Percentiles rank a stretch among this genome's conserved stretches.
phyloP scores from a whole-genome alignment of 2,888 invertebrate genomes.

The Cephalotes varians region DNA sequence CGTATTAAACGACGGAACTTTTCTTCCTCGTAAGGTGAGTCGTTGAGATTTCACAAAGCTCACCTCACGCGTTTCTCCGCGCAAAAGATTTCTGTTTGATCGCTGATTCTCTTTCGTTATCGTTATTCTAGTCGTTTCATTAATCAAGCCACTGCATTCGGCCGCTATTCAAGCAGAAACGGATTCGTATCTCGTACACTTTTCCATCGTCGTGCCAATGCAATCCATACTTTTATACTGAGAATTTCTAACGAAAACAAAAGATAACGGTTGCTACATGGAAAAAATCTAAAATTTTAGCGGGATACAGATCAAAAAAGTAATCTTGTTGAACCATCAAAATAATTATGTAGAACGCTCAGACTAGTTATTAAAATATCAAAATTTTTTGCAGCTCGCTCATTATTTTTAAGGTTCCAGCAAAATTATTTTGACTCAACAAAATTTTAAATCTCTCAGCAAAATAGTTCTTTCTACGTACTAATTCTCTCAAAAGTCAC shows the following conservation, averaged over 20 bases:
- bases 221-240: neutral
- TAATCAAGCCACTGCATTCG: slow-evolving; percentile 19
- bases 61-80: neutral
- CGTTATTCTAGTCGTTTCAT: slow-evolving; percentile 14
- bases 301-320: too few relatives aligned
- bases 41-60: slow-evolving; percentile 46
- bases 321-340: too few relatives aligned
- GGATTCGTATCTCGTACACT: neutral
- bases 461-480: too few relatives aligned
- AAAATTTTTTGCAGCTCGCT: too few relatives aligned
- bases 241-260: neutral
- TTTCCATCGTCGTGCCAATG: neutral
- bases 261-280: neutral
- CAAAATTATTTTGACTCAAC: too few relatives aligned
- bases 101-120: slow-evolving; percentile 45
- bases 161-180: neutral
- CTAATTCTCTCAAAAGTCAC: neutral
- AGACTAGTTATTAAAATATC: too few relatives aligned
- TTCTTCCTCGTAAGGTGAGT: slow-evolving; percentile 32
- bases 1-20: slow-evolving; percentile 38
- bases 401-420: too few relatives aligned
- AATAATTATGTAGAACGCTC: too few relatives aligned
- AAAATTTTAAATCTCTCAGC: too few relatives aligned
- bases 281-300: too few relatives aligned
- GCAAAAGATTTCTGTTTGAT: slow-evolving; percentile 19